Evolutionary conservation across 2,797 vertebrate species (phyloP), one percentile per base, ranked within the genome.

Genomic region (Triplophysa bombifrons): DNA sequence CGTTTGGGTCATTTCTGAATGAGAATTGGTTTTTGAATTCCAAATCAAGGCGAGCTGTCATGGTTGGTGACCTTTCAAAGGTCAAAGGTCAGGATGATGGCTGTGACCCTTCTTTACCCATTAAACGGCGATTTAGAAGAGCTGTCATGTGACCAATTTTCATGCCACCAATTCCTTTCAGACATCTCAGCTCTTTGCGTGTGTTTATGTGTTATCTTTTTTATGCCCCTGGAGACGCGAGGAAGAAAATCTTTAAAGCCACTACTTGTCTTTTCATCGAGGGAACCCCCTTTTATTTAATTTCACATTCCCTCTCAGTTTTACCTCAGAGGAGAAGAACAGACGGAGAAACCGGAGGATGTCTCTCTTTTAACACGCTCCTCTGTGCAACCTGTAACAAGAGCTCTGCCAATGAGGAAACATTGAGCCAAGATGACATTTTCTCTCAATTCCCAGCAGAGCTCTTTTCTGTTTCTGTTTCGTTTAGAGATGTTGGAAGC

Each of bases 1-100:
- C 3, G n/a, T 8, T 53, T n/a, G 48, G 17, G 50, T 17, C 50
- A 7, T 17, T 51, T 55, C 53, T 55, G 53, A 86, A 88, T 88
- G 85, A 72, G 0, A 61, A 27, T 27, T 63, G 14, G 6, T 34
- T 63, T 17, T 9, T 63, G 14, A 63, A 1, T 61, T 30, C 14
- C 58, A 63, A 17, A 16, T 17, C 0, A 2, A 60, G 27, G 74
- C 41, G 74, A 80, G 51, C 63, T 48, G 78, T 76, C 63, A 70
- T 22, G 51, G 78, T 81, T 50, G 77, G 60, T 82, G 61, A 83
- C 86, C 70, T 85, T 84, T 73, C 44, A 70, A 74, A 56, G 87
- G 70, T 88, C 84, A 85, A 78, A 85, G 89, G 87, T 88, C 84
- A 44, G 82, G 8, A 48, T 68, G 46, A 76, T 75, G 83, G 71